Evolutionary conservation across 1,140 invertebrate genomes (phyloP), one percentile per base, ranked within the genome.

Genomic region (Chlorops oryzae): DNA sequence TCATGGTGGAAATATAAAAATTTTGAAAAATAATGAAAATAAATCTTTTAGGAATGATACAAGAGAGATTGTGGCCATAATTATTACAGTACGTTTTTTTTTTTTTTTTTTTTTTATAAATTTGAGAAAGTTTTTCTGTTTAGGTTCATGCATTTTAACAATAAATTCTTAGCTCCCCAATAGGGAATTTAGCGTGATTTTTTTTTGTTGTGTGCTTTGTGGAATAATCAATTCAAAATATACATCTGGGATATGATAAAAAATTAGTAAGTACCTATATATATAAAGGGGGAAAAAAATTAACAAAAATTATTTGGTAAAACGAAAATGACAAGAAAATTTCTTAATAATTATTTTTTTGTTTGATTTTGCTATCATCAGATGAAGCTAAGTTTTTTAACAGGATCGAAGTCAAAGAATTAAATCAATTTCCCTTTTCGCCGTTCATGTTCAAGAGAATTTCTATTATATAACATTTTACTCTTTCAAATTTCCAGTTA

Each of bases 61-160:
- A n/a, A 32, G n/a, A 32, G 7, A 32, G 7, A 32, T 32, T 32
- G 27, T n/a, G 27, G 7, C 22, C 22, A 40, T 20, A 12, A 20
- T 40, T 40, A 20, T 20, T 5, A 18, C 13, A 3, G 38, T 40
- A 17, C 17, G 6, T 9, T 39, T 39, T 40, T 40, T 40, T 40
- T 40, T n/a, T 40, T 40, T 40, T 40, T 5, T 17, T 40, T 40
- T 40, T 40, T 40, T 15, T n/a, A 40, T 17, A 21, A 40, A 40
- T 15, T 40, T 40, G n/a, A 21, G 20, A 18, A 3, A 40, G n/a
- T 40, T 40, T 40, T 40, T 7, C 18, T 39, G 27, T 32, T 9
- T 7, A 9, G n/a, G 27, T 32, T 7, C 27, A 32, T 32, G n/a
- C n/a, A n/a, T n/a, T n/a, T n/a, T n/a, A n/a, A n/a, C n/a, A 32